These are phyloP conservation scores for Tortricodes alternella DNA, from an alignment of 2,888 invertebrate genomes.

Conservation along the genomic window DNA sequence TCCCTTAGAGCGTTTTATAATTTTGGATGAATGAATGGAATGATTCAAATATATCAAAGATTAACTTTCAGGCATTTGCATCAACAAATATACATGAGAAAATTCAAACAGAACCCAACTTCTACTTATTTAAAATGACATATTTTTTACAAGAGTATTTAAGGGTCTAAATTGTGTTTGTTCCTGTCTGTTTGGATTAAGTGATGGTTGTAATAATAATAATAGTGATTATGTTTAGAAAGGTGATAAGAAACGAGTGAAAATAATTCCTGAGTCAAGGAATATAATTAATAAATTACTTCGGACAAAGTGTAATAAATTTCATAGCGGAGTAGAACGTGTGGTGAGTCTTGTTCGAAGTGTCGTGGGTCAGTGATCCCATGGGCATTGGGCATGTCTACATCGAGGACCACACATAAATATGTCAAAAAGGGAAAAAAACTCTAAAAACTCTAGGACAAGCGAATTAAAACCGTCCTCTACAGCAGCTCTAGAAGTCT, in stretches of 20 bases:
- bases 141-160: not conserved
- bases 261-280: slow-evolving; percentile 5
- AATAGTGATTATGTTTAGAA: slow-evolving; percentile 8
- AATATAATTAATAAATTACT: slow-evolving; percentile 6
- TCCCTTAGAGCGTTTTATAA: too few relatives aligned
- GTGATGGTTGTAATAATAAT: slow-evolving; percentile 1
- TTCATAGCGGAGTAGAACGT: slow-evolving; percentile 7
- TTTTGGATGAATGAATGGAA: too few relatives aligned
- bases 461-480: slow-evolving; percentile 65
- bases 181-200: slow-evolving; percentile 22
- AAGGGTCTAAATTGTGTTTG: slow-evolving; percentile 14
- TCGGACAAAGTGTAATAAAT: slow-evolving; percentile 3
- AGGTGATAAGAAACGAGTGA: slow-evolving; percentile 5
- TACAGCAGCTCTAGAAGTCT: slow-evolving; percentile 61
- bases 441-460: slow-evolving; percentile 58
- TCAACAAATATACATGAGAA: not conserved
- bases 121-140: not conserved
- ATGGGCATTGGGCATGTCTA: slow-evolving; percentile 4
- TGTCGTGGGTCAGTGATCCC: slow-evolving; percentile 22
- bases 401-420: slow-evolving; percentile 41
- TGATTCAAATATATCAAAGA: slow-evolving; percentile 10
- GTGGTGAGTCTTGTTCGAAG: slow-evolving; percentile 27
- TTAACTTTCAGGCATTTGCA: slow-evolving; percentile 13
- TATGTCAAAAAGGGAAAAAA: slow-evolving; percentile 50
- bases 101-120: slow-evolving; percentile 9